Evolutionary conservation across 2,888 invertebrate genomes (phyloP).

Genomic region (Lysandra coridon): DNA sequence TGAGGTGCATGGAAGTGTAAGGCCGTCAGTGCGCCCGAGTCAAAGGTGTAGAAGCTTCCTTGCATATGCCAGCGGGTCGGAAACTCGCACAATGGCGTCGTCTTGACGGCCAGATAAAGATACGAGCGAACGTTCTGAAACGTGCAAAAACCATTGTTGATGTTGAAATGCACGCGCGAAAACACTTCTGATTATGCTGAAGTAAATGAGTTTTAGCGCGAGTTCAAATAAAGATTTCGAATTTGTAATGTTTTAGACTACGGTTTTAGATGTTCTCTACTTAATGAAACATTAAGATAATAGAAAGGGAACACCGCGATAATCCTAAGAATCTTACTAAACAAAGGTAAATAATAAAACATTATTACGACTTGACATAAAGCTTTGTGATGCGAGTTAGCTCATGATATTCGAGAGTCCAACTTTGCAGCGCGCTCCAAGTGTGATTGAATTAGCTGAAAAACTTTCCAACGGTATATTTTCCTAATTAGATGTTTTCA

Average conservation of each 20-base stretch:
- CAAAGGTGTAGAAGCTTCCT: conserved; percentile 57
- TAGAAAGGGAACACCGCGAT: background rate
- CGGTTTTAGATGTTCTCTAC: background rate
- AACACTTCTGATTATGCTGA: conserved; percentile 34
- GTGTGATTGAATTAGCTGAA: conserved; percentile 47
- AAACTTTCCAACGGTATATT: conserved; percentile 44
- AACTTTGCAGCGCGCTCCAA: conserved; percentile 42
- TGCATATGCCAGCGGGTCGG: conserved; percentile 56
- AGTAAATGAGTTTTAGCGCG: background rate
- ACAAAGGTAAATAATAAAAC: background rate
- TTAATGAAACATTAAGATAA: background rate
- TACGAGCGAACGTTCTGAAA: conserved; percentile 46
- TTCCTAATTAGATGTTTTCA: conserved; percentile 45
- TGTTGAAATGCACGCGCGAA: conserved; percentile 38
- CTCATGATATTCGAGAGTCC: conserved; percentile 48
- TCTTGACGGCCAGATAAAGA: conserved; percentile 67
- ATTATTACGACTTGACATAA: conserved; percentile 40
- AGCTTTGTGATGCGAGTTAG: conserved; percentile 49
- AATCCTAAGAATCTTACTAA: background rate
- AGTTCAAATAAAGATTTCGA: background rate
- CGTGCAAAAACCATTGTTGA: conserved; percentile 41
- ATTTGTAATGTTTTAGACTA: background rate
- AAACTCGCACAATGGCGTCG: conserved; percentile 59
- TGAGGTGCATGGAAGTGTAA: conserved; percentile 47
- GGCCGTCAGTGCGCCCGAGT: conserved; percentile 48